phyloP scores from a whole-genome alignment of 2,797 vertebrate species.

The Gadopsis marmoratus region DNA sequence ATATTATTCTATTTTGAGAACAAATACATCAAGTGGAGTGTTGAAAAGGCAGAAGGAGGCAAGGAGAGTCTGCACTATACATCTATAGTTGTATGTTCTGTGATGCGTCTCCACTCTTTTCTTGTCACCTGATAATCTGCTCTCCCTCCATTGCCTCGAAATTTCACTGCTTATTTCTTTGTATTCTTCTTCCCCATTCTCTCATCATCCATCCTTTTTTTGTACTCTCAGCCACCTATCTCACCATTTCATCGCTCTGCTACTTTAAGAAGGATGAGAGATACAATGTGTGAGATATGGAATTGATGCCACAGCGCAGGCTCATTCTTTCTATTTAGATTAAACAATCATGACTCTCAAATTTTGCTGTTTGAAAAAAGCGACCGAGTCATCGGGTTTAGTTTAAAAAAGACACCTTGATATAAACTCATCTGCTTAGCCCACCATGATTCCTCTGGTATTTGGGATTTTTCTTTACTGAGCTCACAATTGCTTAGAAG shows the following conservation, averaged over 20 bases:
- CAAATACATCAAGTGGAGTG: constrained; percentile 9
- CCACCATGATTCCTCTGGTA: constrained; percentile 9
- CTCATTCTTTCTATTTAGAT: constrained; percentile 52
- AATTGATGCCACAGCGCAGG: constrained; percentile 43
- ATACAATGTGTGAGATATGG: constrained; percentile 13
- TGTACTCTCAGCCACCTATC: no score
- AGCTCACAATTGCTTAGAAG: background rate
- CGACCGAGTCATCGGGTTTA: constrained; percentile 35
- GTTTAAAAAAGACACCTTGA: constrained; percentile 33
- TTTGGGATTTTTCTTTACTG: constrained; percentile 6
- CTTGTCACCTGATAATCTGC: background rate
- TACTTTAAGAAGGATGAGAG: constrained; percentile 10
- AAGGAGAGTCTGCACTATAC: constrained; percentile 1
- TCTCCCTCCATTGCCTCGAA: background rate
- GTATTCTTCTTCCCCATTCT: background rate
- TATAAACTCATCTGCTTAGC: constrained; percentile 16
- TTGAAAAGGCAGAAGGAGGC: constrained; percentile 3
- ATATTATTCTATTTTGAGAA: constrained; percentile 36
- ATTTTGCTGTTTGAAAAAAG: constrained; percentile 32
- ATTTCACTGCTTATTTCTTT: background rate
- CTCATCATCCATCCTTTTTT: background rate
- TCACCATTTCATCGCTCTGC: background rate
- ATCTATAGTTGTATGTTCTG: constrained; percentile 18
- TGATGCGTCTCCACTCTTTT: background rate
- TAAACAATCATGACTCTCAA: constrained; percentile 49